These are phyloP conservation scores for Trachelus troglodyta DNA, from an alignment of 2,888 invertebrate genomes.

Conservation along the genomic window DNA sequence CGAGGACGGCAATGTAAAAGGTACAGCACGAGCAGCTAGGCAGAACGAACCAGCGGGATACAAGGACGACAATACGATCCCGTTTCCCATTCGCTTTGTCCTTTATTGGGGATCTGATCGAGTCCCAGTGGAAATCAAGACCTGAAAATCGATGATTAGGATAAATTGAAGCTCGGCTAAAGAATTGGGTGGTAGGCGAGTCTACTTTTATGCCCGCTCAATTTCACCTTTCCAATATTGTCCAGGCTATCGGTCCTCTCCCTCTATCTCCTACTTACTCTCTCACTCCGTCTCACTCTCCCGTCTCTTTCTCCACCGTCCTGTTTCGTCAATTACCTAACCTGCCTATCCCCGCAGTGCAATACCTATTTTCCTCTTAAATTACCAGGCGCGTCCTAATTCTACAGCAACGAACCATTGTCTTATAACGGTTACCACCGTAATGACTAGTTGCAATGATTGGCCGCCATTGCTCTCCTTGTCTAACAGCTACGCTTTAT, in stretches of 20 bases:
- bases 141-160: constrained; percentile 49
- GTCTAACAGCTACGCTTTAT: no score
- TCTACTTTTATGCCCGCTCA: constrained; percentile 47
- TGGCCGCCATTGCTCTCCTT: no score
- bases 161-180: constrained; percentile 47
- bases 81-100: constrained; percentile 1
- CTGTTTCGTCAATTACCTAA: no score
- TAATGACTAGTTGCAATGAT: no score
- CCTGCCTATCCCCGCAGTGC: not conserved
- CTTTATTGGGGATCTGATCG: constrained; percentile 14
- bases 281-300: constrained; percentile 40
- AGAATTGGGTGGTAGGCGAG: constrained; percentile 21
- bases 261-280: constrained; percentile 5
- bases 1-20: no score
- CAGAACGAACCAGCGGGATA: no score
- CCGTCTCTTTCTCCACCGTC: constrained; percentile 14
- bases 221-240: constrained; percentile 53
- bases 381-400: constrained; percentile 23
- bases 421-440: no score
- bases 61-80: not conserved
- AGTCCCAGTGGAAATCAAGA: constrained; percentile 53
- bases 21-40: no score
- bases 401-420: no score
- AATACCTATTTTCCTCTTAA: constrained; percentile 35
- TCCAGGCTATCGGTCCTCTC: constrained; percentile 16